Conservation (phyloP, 2,113 vertebrate genomes). For the Brachypodius melanocephalos region DNA sequence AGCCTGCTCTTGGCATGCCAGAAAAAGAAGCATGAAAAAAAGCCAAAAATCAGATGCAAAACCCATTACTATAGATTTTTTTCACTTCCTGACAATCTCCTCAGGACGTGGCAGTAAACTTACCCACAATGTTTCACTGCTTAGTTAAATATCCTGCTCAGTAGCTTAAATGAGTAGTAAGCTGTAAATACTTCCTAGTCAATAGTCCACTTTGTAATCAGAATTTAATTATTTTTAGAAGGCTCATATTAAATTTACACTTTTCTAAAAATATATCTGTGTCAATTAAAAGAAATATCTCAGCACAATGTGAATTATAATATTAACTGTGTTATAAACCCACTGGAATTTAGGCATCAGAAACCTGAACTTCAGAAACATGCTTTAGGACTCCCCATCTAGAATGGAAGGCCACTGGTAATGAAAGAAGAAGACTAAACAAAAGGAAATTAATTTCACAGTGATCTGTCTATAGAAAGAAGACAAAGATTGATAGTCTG, state of each 20-base stretch:
- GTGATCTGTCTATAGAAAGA: not conserved
- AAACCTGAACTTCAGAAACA: not conserved
- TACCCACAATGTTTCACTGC: not conserved
- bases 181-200: conserved; percentile 29
- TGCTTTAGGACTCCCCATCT: not conserved
- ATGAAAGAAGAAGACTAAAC: not conserved
- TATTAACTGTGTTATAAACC: not conserved
- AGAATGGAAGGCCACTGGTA: not conserved
- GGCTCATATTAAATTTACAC: not conserved
- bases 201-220: conserved; percentile 17
- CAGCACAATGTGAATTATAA: not conserved
- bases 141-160: conserved; percentile 13
- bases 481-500: not conserved
- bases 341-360: not conserved
- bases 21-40: not conserved
- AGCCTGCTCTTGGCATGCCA: not conserved
- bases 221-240: conserved; percentile 31
- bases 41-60: conserved; percentile 5
- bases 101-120: not conserved
- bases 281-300: conserved; percentile 32
- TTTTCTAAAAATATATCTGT: not conserved
- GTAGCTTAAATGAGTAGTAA: not conserved
- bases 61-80: conserved; percentile 1
- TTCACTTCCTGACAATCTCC: not conserved
- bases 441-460: not conserved